phyloP scores from a whole-genome alignment of 1,140 invertebrate species.

The Carposina sasakii region DNA sequence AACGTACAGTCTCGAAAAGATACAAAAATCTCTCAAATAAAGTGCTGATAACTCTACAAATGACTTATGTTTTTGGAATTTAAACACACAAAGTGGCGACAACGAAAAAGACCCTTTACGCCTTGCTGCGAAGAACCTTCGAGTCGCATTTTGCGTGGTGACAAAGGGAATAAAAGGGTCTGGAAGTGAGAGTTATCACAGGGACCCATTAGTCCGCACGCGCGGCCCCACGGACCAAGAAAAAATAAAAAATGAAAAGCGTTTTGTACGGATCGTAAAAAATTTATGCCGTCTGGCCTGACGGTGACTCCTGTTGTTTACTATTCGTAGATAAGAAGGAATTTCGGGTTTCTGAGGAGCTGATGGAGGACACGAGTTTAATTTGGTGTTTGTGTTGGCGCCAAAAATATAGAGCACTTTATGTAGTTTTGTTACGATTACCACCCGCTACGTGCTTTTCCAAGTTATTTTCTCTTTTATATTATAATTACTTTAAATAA shows the following conservation, averaged over 20 bases:
- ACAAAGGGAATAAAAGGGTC: constrained; percentile 51
- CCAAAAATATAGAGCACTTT: too few species aligned
- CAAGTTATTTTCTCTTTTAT: too few species aligned
- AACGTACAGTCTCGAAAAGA: constrained; percentile 21
- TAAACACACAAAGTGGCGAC: constrained; percentile 31
- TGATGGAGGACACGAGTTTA: too few species aligned
- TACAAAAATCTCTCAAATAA: constrained; percentile 59
- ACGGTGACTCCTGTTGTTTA: constrained; percentile 43
- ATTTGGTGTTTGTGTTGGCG: too few species aligned
- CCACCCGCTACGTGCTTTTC: too few species aligned
- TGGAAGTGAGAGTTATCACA: constrained; percentile 70
- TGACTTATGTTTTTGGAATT: constrained; percentile 66
- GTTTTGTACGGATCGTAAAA: constrained; percentile 43
- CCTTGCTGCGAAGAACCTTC: constrained; percentile 7
- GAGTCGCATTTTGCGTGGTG: background rate
- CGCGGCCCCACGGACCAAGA: constrained; percentile 51
- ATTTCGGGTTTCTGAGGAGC: background rate
- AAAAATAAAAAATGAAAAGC: constrained; percentile 33
- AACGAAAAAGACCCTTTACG: constrained; percentile 15
- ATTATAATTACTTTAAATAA: too few species aligned
- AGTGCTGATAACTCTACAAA: constrained; percentile 69
- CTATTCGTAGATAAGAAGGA: constrained; percentile 21
- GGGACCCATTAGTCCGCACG: constrained; percentile 65
- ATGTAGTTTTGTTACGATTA: too few species aligned
- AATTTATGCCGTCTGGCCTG: constrained; percentile 34